A percentile compares a stretch with the other conserved stretches of the same genome.
Conservation (phyloP, 2,113 vertebrate genomes). For the Protomyctophum bolini region DNA sequence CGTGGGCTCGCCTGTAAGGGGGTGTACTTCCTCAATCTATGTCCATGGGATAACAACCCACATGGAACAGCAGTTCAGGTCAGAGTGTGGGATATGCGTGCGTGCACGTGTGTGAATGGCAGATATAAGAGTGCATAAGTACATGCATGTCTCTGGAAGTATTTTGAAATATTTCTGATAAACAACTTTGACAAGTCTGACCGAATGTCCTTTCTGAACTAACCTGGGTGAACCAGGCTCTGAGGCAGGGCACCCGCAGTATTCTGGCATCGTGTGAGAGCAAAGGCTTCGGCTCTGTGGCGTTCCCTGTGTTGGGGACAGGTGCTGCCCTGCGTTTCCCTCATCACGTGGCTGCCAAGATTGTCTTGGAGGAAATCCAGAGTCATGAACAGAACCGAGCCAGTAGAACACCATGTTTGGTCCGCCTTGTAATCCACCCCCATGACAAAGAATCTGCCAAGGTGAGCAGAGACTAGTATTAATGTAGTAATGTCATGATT, state of each 20-base stretch:
- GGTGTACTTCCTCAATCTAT: conserved; percentile 61
- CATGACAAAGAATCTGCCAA: conserved; percentile 51
- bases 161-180: not conserved
- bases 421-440: conserved; percentile 60
- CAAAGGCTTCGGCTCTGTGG: conserved; percentile 50
- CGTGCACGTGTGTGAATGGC: not conserved
- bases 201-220: not conserved
- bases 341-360: conserved; percentile 31
- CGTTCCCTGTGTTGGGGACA: conserved; percentile 62
- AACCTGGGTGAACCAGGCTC: conserved; percentile 35
- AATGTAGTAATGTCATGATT: not conserved
- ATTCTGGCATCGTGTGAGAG: conserved; percentile 44
- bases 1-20: conserved; percentile 21
- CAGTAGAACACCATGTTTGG: conserved; percentile 18
- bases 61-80: conserved; percentile 56
- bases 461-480: conserved; percentile 38
- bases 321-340: conserved; percentile 58
- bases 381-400: conserved; percentile 28
- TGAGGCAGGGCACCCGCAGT: conserved; percentile 41
- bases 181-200: not conserved
- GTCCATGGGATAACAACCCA: conserved; percentile 48
- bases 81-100: not conserved
- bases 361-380: conserved; percentile 57
- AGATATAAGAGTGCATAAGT: too few species aligned
- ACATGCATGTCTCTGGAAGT: not conserved